A percentile compares a stretch with the other conserved stretches of the same genome.
Conservation (phyloP, 2,797 vertebrate species). For the Kryptolebias ocellatus region DNA sequence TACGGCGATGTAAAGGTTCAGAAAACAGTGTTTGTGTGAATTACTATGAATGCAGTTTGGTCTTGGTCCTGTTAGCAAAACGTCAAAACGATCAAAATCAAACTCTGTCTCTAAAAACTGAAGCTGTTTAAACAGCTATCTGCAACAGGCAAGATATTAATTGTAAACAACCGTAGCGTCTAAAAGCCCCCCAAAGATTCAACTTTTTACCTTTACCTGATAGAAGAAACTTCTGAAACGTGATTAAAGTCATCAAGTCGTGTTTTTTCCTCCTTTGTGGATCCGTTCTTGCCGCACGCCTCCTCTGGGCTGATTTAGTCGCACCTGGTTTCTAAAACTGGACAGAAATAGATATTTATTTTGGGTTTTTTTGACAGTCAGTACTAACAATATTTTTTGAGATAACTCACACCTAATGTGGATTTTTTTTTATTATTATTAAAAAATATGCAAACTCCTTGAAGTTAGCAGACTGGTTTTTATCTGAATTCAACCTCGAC, state of each 20-base stretch:
- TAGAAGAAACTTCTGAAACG: neutral
- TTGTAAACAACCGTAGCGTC: neutral
- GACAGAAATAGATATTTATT: too few species aligned
- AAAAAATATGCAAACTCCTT: neutral
- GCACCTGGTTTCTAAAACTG: neutral
- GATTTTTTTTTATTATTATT: neutral
- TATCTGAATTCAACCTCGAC: too few species aligned
- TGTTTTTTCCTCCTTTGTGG: too few species aligned
- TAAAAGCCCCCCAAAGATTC: neutral
- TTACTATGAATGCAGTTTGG: too few species aligned
- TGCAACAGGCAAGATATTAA: neutral
- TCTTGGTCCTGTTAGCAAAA: too few species aligned
- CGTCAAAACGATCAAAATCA: too few species aligned
- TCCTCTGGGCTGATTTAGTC: neutral
- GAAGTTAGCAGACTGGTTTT: too few species aligned
- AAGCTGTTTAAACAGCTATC: neutral
- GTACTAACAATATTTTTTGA: neutral
- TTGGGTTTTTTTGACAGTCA: neutral
- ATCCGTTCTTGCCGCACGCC: neutral
- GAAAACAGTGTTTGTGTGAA: too few species aligned
- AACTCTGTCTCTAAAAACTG: neutral
- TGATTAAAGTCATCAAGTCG: too few species aligned
- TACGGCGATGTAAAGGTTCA: too few species aligned
- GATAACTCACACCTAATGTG: neutral
- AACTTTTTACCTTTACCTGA: neutral